phyloP scores from a whole-genome alignment of 1,140 invertebrate species.

The Palaemon carinicauda region DNA sequence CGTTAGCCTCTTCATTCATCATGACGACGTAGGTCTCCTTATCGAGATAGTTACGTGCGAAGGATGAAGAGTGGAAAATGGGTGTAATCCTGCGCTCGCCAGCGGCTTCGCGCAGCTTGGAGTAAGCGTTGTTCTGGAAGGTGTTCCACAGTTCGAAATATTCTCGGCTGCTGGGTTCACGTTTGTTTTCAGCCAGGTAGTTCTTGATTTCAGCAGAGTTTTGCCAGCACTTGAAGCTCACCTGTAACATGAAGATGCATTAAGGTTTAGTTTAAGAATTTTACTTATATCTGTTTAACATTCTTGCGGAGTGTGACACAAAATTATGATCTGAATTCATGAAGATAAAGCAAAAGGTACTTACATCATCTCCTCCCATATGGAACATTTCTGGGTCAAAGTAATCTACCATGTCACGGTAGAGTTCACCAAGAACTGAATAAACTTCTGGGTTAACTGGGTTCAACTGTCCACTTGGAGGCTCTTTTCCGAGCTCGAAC shows the following conservation, averaged over 20 bases:
- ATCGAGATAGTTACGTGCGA: slow-evolving; percentile 70
- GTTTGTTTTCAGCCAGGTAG: slow-evolving; percentile 65
- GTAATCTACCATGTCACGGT: slow-evolving; percentile 55
- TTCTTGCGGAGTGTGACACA: too few relatives aligned
- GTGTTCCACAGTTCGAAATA: slow-evolving; percentile 52
- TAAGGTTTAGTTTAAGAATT: too few relatives aligned
- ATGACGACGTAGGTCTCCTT: slow-evolving; percentile 75
- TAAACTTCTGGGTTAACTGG: slow-evolving; percentile 79
- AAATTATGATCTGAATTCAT: background rate
- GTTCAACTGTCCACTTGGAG: slow-evolving; percentile 77
- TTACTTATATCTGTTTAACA: too few relatives aligned
- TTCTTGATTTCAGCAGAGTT: slow-evolving; percentile 72
- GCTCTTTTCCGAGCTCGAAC: slow-evolving; percentile 72
- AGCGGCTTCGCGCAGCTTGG: slow-evolving; percentile 33
- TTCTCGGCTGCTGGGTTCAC: slow-evolving; percentile 19
- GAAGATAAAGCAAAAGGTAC: background rate
- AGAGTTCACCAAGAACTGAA: slow-evolving; percentile 69
- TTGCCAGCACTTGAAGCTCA: slow-evolving; percentile 75
- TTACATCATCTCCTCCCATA: slow-evolving; percentile 87
- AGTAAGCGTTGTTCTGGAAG: slow-evolving; percentile 39
- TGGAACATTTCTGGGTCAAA: slow-evolving; percentile 73
- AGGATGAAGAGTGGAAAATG: slow-evolving; percentile 81
- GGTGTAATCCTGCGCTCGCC: background rate
- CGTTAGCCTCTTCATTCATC: slow-evolving; percentile 63
- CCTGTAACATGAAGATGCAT: background rate